Evolutionary conservation across 1,140 invertebrate genomes (phyloP).

Genomic region (Branchinecta lindahli): DNA sequence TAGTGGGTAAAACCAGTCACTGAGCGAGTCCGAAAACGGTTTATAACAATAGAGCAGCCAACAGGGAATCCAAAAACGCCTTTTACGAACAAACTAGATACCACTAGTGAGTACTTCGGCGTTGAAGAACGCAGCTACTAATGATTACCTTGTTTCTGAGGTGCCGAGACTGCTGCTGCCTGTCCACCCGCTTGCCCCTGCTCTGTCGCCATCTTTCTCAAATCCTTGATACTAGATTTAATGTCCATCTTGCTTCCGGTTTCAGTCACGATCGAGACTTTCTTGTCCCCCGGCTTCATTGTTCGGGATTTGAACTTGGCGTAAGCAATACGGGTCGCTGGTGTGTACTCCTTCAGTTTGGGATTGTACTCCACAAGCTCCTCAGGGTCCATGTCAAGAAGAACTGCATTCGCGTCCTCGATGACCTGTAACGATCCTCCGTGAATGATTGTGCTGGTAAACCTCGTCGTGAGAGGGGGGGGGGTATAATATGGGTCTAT

Average conservation of each 20-base stretch:
- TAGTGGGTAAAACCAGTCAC: too few relatives aligned
- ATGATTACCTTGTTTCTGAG: too few relatives aligned
- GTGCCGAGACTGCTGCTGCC: background rate
- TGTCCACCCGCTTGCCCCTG: background rate
- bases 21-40: too few relatives aligned
- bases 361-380: constrained; percentile 58
- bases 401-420: constrained; percentile 37
- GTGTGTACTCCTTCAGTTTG: constrained; percentile 50
- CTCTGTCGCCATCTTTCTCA: background rate
- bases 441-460: too few relatives aligned
- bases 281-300: background rate
- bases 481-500: too few relatives aligned
- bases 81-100: background rate
- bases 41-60: background rate
- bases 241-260: constrained; percentile 11
- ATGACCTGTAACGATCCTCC: constrained; percentile 25
- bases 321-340: constrained; percentile 58
- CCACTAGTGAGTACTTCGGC: background rate
- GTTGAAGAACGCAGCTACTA: background rate
- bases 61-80: background rate
- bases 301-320: constrained; percentile 55
- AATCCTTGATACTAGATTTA: background rate
- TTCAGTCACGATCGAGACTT: constrained; percentile 12
- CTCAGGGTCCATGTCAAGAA: constrained; percentile 46
- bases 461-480: too few relatives aligned